Percentiles rank a stretch among this genome's conserved stretches.
phyloP scores from a whole-genome alignment of 2,888 invertebrate genomes.

The Pecten maximus region DNA sequence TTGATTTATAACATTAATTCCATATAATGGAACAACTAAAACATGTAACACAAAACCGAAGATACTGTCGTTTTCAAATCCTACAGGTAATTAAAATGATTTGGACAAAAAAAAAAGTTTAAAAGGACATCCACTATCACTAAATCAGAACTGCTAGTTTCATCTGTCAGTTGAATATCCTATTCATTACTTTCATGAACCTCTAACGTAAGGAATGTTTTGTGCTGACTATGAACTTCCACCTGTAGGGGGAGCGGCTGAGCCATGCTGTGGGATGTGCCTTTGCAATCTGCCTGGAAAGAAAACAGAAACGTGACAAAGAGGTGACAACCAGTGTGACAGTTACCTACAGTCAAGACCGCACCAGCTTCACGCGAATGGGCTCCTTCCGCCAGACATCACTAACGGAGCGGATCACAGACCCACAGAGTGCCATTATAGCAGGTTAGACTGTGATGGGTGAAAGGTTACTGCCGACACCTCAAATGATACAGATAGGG shows the following conservation, averaged over 20 bases:
- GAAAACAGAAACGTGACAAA: constrained; percentile 98
- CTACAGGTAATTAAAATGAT: too few relatives aligned
- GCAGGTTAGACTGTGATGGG: constrained; percentile 78
- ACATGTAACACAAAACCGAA: too few relatives aligned
- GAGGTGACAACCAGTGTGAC: constrained; percentile 84
- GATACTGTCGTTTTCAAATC: too few relatives aligned
- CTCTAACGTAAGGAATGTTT: neutral
- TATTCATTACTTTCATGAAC: too few relatives aligned
- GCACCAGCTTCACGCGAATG: constrained; percentile 93
- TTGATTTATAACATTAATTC: too few relatives aligned
- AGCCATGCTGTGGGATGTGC: constrained; percentile 99
- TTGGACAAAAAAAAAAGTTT: too few relatives aligned
- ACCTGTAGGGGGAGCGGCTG: constrained; percentile 92
- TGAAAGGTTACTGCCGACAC: neutral
- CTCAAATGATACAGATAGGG: neutral
- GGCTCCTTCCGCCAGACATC: constrained; percentile 93
- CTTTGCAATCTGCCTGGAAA: constrained; percentile 98
- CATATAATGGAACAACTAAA: too few relatives aligned
- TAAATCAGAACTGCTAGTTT: too few relatives aligned
- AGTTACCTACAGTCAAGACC: constrained; percentile 81
- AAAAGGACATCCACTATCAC: too few relatives aligned
- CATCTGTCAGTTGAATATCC: too few relatives aligned
- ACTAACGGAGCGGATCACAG: constrained; percentile 90
- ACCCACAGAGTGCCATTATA: constrained; percentile 85
- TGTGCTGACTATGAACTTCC: neutral